These are phyloP conservation scores for Pelochelys cantorii DNA, from an alignment of 2,797 vertebrate species.

Conservation along the genomic window DNA sequence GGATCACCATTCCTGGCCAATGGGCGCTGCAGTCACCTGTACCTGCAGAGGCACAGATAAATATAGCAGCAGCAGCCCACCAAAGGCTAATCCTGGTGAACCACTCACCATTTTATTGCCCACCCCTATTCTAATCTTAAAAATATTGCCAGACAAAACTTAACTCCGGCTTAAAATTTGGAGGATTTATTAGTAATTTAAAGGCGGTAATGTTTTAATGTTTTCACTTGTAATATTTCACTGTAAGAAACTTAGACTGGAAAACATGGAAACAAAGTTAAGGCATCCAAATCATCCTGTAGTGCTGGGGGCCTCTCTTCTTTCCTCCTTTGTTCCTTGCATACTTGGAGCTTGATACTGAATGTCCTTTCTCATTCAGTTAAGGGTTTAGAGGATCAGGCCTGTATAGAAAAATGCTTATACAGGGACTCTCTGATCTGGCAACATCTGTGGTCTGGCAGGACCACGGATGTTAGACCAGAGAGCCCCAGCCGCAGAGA, in stretches of 20 bases:
- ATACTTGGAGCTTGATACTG: too few species aligned
- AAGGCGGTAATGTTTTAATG: not conserved
- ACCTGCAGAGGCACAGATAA: too few species aligned
- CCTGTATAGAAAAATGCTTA: not conserved
- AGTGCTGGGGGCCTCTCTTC: not conserved
- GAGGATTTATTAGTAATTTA: not conserved
- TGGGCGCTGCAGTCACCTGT: too few species aligned
- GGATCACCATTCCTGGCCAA: too few species aligned
- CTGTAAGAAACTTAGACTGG: too few species aligned
- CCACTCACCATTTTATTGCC: too few species aligned
- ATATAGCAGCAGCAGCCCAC: too few species aligned
- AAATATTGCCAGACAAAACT: not conserved
- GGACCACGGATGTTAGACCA: too few species aligned
- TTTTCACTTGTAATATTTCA: not conserved
- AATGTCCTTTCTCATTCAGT: not conserved
- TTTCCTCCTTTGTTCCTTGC: not conserved
- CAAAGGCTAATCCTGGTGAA: too few species aligned
- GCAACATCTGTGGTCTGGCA: too few species aligned
- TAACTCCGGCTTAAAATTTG: not conserved
- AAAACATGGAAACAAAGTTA: not conserved
- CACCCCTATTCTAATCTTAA: not conserved
- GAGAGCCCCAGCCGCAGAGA: too few species aligned
- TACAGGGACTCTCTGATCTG: too few species aligned
- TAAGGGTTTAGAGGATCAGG: not conserved
- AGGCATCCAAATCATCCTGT: not conserved